Conservation (phyloP, 1,140 invertebrate genomes). For the Caenorhabditis briggsae region DNA sequence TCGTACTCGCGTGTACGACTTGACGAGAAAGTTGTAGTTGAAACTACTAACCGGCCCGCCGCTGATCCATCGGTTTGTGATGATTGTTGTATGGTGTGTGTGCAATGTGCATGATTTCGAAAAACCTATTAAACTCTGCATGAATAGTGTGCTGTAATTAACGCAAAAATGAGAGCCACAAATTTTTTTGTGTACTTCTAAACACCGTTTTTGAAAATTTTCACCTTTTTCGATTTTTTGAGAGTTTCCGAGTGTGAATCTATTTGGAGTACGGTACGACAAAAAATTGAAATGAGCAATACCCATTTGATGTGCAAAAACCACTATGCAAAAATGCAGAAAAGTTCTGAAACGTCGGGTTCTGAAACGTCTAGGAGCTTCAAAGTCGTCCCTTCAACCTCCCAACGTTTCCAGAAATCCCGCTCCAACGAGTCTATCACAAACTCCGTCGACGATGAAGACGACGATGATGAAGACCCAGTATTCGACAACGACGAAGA, state of each 20-base stretch:
- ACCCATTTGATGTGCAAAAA: too few species aligned
- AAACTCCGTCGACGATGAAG: not conserved
- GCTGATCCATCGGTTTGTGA: constrained; percentile 1
- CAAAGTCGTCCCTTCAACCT: too few species aligned
- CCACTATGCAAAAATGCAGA: too few species aligned
- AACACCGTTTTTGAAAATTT: too few species aligned
- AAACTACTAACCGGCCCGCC: not conserved
- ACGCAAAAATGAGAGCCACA: too few species aligned
- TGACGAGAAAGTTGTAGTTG: constrained; percentile 7
- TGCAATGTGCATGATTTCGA: not conserved
- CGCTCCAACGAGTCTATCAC: constrained; percentile 9
- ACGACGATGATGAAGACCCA: constrained; percentile 12
- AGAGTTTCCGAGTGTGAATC: too few species aligned
- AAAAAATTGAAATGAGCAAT: too few species aligned
- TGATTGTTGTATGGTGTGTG: not conserved
- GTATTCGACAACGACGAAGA: constrained; percentile 36
- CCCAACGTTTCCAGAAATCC: constrained; percentile 7
- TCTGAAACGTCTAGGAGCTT: too few species aligned
- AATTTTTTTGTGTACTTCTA: too few species aligned
- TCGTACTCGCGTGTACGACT: constrained; percentile 15
- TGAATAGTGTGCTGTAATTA: not conserved
- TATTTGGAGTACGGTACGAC: too few species aligned
- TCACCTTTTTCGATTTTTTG: too few species aligned
- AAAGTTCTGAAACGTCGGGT: too few species aligned
- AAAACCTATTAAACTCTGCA: not conserved